phyloP scores from a whole-genome alignment of 2,888 invertebrate species.

The Onchidella celtica region DNA sequence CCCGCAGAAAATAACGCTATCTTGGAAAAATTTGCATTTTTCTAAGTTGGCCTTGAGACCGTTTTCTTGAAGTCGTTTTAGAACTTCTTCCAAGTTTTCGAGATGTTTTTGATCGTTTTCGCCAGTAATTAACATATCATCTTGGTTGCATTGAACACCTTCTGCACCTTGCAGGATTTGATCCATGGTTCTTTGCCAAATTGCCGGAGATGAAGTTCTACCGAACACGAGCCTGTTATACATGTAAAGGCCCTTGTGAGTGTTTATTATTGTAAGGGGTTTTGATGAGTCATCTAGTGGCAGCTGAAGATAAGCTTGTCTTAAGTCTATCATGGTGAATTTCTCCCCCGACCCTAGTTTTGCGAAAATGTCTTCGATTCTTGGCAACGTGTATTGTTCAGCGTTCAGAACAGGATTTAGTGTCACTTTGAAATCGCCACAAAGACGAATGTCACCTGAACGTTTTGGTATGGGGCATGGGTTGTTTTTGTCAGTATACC shows the following conservation, averaged over 20 bases:
- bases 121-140: no score
- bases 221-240: constrained; percentile 57
- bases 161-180: constrained; percentile 51
- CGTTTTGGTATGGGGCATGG: constrained; percentile 43
- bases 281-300: constrained; percentile 55
- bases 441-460: constrained; percentile 21
- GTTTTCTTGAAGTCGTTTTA: background rate
- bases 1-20: constrained; percentile 36
- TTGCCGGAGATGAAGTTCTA: constrained; percentile 51
- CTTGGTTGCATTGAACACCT: constrained; percentile 51
- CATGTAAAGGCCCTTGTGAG: constrained; percentile 53
- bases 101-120: constrained; percentile 50
- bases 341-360: constrained; percentile 36
- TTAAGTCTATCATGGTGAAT: constrained; percentile 58
- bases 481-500: background rate
- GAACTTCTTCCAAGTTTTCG: background rate
- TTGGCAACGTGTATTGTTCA: constrained; percentile 47
- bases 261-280: constrained; percentile 57
- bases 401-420: background rate
- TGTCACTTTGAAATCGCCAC: constrained; percentile 39
- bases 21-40: background rate
- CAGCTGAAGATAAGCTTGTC: constrained; percentile 57
- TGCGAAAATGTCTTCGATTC: constrained; percentile 47
- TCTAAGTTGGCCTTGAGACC: background rate
- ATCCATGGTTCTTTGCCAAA: constrained; percentile 61